phyloP scores from a whole-genome alignment of 2,797 vertebrate species.

The Oryzias dopingdopingensis region DNA sequence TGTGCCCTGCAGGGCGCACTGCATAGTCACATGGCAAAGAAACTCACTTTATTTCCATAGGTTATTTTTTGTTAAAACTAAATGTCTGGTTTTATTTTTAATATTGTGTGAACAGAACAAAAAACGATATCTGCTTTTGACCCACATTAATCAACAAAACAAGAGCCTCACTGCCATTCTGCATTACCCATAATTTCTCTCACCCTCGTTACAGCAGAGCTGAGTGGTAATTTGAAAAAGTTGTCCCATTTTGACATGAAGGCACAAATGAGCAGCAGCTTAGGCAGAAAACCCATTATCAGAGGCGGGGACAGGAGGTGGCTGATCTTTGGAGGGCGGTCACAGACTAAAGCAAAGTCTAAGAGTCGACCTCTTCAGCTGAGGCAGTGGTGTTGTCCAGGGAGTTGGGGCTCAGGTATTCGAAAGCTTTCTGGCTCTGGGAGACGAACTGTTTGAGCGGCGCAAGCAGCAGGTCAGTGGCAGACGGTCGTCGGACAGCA shows the following conservation, averaged over 20 bases:
- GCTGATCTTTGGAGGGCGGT: not conserved
- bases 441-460: conserved; percentile 71
- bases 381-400: not conserved
- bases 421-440: conserved; percentile 75
- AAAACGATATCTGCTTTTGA: too few species aligned
- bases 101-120: too few species aligned
- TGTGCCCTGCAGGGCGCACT: too few species aligned
- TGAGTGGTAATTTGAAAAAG: not conserved
- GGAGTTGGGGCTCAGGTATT: conserved; percentile 66
- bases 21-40: too few species aligned
- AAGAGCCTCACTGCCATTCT: too few species aligned
- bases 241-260: conserved; percentile 7
- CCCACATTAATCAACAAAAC: too few species aligned
- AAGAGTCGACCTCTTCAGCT: conserved; percentile 19
- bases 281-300: not conserved
- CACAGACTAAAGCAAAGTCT: not conserved
- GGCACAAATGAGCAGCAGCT: conserved; percentile 19
- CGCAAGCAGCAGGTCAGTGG: conserved; percentile 61
- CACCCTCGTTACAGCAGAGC: too few species aligned
- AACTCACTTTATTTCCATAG: too few species aligned
- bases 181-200: too few species aligned
- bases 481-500: conserved; percentile 42
- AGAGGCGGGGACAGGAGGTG: not conserved
- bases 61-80: too few species aligned
- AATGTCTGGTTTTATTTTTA: too few species aligned